Base-by-base conservation (phyloP, 2,888 invertebrate genomes). In the Aphelenchoides bicaudatus region DNA sequence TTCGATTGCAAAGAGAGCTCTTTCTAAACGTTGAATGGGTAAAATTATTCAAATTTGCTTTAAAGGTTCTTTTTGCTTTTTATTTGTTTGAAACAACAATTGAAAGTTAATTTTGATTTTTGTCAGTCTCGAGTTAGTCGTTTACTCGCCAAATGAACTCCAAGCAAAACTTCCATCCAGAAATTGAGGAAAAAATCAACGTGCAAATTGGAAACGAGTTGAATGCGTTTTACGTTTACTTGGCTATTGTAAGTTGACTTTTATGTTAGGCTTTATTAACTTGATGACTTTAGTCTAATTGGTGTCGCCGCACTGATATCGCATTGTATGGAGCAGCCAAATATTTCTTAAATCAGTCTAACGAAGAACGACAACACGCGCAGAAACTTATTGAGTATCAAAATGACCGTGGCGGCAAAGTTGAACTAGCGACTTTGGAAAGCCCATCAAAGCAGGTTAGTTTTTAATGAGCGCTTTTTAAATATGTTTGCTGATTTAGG, bases 1-100 rank as follows among this genome's bases (percentile, higher is more conserved):
- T 82, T 91, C 90, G 73, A 88, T 82, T 61, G 86, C 86, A 75
- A 86, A 87, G 21, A 91, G 80, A 2, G 89, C 88, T 60, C 88
- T 82, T 79, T 90, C 90, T 83, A 71, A 56, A 79, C 74, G n/a
- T n/a, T n/a, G n/a, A n/a, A n/a, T n/a, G n/a, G n/a, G 55, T 16
- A 56, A 39, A 43, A 46, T 0, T 8, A 39, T 29, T n/a, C 10
- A 25, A 50, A 23, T 55, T 13, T 8, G 16, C 30, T 31, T 28
- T 23, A 31, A 58, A 27, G n/a, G n/a, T n/a, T n/a, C n/a, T n/a
- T 38, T 59, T 59, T 23, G 6, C 6, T 39, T n/a, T 53, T 19
- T 47, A 34, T 27, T 16, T 53, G 30, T 13, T 47, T 4, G 31
- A 38, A 6, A 29, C 19, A 13, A 31, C 16, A 50, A 25, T 13